These are phyloP conservation scores for Procambarus clarkii DNA, from an alignment of 1,140 invertebrate species.

Conservation along the genomic window DNA sequence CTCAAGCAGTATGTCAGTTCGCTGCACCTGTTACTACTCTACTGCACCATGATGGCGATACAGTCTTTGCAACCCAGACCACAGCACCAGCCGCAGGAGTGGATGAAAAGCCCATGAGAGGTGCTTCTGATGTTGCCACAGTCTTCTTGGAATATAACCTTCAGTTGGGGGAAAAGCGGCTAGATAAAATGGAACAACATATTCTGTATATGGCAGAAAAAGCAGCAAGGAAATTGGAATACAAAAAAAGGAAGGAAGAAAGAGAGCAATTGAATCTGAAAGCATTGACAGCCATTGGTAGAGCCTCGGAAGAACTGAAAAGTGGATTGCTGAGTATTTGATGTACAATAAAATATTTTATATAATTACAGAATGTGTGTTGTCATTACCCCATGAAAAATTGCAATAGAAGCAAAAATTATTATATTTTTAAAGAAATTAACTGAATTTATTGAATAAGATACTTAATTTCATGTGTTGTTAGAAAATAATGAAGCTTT, in stretches of 20 bases:
- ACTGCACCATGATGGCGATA: background rate
- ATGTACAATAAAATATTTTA: background rate
- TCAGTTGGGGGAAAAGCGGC: background rate
- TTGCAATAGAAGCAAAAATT: too few species aligned
- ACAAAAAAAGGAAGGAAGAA: slow-evolving; percentile 3
- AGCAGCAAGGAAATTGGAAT: background rate
- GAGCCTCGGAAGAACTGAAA: slow-evolving; percentile 7
- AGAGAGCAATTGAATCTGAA: background rate
- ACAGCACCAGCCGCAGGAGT: background rate
- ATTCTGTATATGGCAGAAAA: background rate
- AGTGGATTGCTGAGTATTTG: background rate
- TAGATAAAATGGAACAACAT: slow-evolving; percentile 11
- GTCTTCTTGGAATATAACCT: slow-evolving; percentile 23
- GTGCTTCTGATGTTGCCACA: background rate
- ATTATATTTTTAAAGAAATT: too few species aligned
- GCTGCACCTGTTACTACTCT: background rate
- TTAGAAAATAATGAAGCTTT: too few species aligned
- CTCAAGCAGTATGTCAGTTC: background rate
- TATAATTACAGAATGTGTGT: background rate
- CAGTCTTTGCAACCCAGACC: slow-evolving; percentile 7
- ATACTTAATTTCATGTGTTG: too few species aligned
- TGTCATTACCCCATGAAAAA: too few species aligned
- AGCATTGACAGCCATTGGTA: slow-evolving; percentile 2
- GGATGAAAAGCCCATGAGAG: background rate
- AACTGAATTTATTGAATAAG: too few species aligned